Percentiles rank a stretch among this genome's conserved stretches.
phyloP scores from a whole-genome alignment of 2,888 invertebrate genomes.

The Cantharis lateralis region DNA sequence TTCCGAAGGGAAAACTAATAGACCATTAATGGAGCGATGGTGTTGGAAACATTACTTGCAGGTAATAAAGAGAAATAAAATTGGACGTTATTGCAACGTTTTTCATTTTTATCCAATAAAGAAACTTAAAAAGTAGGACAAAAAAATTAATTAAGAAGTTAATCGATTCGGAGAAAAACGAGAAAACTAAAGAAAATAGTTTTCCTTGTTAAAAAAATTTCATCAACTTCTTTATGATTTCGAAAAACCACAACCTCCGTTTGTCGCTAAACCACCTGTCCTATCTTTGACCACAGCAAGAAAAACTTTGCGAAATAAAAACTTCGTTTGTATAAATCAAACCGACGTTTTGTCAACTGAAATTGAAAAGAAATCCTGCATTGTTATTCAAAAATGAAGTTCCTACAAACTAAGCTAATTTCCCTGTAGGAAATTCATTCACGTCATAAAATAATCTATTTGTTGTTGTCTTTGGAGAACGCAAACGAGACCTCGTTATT shows the following conservation, averaged over 20 bases:
- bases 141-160: not conserved
- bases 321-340: not conserved
- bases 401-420: slow-evolving; percentile 17
- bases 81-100: not conserved
- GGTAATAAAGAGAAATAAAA: not conserved
- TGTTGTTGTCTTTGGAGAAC: slow-evolving; percentile 11
- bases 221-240: not conserved
- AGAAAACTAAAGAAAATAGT: not conserved
- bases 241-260: not conserved
- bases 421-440: slow-evolving; percentile 13
- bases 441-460: slow-evolving; percentile 11
- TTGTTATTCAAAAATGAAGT: not conserved
- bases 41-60: not conserved
- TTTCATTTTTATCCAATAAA: not conserved
- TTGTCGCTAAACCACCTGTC: not conserved
- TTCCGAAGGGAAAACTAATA: not conserved
- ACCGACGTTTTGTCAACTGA: not conserved
- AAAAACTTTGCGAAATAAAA: not conserved
- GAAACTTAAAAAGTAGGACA: not conserved
- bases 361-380: not conserved
- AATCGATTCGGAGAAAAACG: not conserved
- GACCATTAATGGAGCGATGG: not conserved
- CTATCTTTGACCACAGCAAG: not conserved
- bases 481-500: slow-evolving; percentile 13
- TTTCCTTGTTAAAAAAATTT: not conserved